Conservation (phyloP, 1,140 invertebrate genomes). For the Neoseiulus cucumeris region DNA sequence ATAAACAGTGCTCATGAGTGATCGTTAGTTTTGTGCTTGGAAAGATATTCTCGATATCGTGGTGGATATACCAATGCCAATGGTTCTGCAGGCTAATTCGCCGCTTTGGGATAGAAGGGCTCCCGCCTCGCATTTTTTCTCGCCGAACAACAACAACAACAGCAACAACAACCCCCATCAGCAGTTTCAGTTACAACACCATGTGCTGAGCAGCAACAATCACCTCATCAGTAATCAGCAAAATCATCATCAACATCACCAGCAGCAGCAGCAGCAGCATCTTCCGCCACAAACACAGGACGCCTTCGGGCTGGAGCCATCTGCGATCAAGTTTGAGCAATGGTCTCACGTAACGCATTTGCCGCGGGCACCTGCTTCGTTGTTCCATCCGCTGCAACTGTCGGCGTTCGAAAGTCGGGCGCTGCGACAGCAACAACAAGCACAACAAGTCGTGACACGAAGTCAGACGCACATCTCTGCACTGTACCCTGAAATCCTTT, state of each 20-base stretch:
- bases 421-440: not conserved
- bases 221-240: too few species aligned
- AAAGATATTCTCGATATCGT: too few species aligned
- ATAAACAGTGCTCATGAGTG: too few species aligned
- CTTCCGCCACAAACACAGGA: constrained; percentile 6
- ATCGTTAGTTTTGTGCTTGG: too few species aligned
- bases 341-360: not conserved
- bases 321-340: not conserved
- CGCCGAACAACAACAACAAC: not conserved
- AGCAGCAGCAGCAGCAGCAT: not conserved
- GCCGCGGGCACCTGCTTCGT: not conserved
- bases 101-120: not conserved
- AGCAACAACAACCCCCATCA: too few species aligned
- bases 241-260: not conserved
- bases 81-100: constrained; percentile 7
- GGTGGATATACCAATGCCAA: not conserved
- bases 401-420: not conserved
- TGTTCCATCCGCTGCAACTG: constrained; percentile 5
- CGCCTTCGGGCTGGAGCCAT: not conserved
- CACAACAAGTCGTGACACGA: not conserved
- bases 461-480: constrained; percentile 47
- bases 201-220: too few species aligned
- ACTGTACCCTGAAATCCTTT: constrained; percentile 74
- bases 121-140: not conserved
- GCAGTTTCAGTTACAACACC: not conserved